Percentiles rank a stretch among this genome's conserved stretches.
Conservation (phyloP, 2,113 vertebrate species). For the Calyptommatus sinebrachiatus region DNA sequence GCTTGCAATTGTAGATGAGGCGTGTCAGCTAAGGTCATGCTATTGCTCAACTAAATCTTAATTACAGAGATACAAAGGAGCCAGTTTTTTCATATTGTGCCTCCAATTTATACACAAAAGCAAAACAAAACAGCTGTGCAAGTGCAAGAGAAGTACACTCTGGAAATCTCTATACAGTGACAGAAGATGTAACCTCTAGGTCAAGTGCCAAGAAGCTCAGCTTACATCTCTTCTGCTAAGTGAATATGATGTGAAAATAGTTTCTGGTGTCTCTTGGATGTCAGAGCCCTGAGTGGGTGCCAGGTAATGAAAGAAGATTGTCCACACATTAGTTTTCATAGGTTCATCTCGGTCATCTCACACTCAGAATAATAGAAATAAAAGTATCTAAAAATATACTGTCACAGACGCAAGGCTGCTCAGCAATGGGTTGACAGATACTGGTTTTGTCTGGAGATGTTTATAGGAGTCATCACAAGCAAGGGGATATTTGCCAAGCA, state of each 20-base stretch:
- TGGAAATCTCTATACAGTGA: conserved; percentile 34
- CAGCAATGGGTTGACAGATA: conserved; percentile 10
- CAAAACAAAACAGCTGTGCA: conserved; percentile 27
- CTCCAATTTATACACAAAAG: conserved; percentile 13
- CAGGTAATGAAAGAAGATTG: conserved; percentile 48
- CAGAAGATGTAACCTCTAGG: conserved; percentile 24
- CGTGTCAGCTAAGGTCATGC: neutral
- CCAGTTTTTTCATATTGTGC: conserved; percentile 16
- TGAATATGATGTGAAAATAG: conserved; percentile 47
- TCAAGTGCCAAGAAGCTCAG: conserved; percentile 26
- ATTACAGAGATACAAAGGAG: neutral
- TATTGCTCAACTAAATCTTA: neutral
- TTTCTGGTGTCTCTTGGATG: conserved; percentile 45
- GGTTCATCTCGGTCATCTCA: conserved; percentile 35
- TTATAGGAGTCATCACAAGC: neutral
- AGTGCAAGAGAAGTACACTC: conserved; percentile 19
- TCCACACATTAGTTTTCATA: conserved; percentile 39
- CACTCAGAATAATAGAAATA: conserved; percentile 41
- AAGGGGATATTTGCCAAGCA: neutral
- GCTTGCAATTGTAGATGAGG: neutral
- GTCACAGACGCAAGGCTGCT: neutral
- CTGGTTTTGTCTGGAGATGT: neutral
- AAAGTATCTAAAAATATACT: conserved; percentile 39
- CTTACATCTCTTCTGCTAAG: conserved; percentile 33
- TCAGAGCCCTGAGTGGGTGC: conserved; percentile 30